Percentiles rank a stretch among this genome's conserved stretches.
Conservation (phyloP, 2,113 vertebrate genomes). For the Cepphus grylle region DNA sequence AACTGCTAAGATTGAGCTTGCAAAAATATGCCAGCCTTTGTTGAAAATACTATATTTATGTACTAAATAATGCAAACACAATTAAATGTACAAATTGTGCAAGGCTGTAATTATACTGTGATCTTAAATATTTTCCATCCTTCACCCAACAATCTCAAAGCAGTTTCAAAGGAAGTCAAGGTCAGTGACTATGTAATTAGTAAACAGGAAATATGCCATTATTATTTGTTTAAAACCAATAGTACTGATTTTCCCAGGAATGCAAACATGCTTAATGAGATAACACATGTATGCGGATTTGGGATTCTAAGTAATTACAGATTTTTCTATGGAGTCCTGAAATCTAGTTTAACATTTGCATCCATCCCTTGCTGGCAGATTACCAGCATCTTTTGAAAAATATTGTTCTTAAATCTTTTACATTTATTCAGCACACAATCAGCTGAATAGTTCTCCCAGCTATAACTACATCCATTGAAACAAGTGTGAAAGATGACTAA, state of each 20-base stretch:
- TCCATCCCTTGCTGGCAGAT: not conserved
- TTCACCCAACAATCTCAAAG: not conserved
- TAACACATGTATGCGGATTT: not conserved
- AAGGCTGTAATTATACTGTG: not conserved
- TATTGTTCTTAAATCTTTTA: not conserved
- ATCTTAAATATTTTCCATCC: not conserved
- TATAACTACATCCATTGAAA: not conserved
- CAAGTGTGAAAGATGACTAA: accelerated
- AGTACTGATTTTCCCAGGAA: not conserved
- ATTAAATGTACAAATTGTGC: not conserved
- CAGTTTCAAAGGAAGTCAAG: not conserved
- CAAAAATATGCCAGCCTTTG: not conserved
- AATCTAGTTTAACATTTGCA: not conserved
- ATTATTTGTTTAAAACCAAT: not conserved
- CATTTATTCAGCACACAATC: not conserved
- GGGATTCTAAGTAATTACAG: not conserved
- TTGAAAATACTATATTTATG: not conserved
- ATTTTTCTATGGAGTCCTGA: not conserved
- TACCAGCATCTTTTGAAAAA: not conserved
- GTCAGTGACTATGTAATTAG: not conserved
- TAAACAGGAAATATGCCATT: not conserved
- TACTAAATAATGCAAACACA: not conserved
- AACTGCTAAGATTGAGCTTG: not conserved
- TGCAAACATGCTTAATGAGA: not conserved
- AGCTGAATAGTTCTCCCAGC: not conserved